Evolutionary conservation across 2,888 invertebrate genomes (phyloP).

Genomic region (Dichetophora obliterata): DNA sequence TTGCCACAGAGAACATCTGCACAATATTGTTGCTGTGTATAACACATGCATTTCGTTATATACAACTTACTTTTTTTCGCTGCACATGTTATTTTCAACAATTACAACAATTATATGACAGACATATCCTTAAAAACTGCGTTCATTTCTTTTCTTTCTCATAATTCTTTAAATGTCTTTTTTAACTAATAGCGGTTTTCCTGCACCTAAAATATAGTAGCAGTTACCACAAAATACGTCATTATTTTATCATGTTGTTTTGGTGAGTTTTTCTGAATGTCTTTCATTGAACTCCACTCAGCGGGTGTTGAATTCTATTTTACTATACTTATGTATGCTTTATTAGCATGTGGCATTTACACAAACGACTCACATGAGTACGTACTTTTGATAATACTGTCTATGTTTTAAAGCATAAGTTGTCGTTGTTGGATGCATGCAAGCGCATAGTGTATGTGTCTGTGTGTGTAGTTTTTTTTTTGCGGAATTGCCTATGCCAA

Average conservation of each 20-base stretch:
- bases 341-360: conserved; percentile 31
- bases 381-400: not conserved
- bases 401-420: not conserved
- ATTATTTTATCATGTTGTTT: conserved; percentile 12
- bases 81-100: conserved; percentile 25
- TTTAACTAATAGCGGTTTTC: too few relatives aligned
- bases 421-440: not conserved
- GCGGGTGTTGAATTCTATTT: conserved; percentile 39
- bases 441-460: not conserved
- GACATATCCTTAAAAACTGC: not conserved
- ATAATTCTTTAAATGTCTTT: not conserved
- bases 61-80: not conserved
- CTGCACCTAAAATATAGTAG: too few relatives aligned
- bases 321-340: conserved; percentile 15
- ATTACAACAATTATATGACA: not conserved
- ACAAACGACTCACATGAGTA: not conserved
- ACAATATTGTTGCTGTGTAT: conserved; percentile 15
- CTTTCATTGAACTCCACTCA: conserved; percentile 38
- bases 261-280: conserved; percentile 2
- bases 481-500: conserved; percentile 29
- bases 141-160: not conserved
- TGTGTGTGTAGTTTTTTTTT: conserved; percentile 3
- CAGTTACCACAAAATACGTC: conserved; percentile 19
- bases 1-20: conserved; percentile 32
- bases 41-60: not conserved